Conservation (phyloP, 2,113 vertebrate species). For the Ginglymostoma cirratum region DNA sequence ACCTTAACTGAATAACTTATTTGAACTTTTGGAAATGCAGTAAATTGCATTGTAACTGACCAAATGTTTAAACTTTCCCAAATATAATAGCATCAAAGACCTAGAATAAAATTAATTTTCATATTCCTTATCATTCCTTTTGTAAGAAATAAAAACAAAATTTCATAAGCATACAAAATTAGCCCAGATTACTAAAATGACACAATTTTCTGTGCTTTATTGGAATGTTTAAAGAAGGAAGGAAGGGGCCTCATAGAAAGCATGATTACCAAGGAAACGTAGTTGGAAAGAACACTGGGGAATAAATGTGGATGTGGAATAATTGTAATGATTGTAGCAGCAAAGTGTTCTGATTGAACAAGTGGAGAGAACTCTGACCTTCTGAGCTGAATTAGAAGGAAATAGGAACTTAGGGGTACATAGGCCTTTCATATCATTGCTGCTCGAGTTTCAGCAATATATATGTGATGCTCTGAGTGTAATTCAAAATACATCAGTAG, state of each 20-base stretch:
- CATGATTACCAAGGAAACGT: constrained; percentile 37
- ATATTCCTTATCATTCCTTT: neutral
- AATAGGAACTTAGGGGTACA: constrained; percentile 45
- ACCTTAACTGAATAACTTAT: neutral
- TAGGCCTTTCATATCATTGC: constrained; percentile 39
- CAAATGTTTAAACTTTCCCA: neutral
- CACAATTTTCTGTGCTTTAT: constrained; percentile 43
- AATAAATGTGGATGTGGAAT: constrained; percentile 42
- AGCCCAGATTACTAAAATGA: neutral
- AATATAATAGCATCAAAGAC: neutral
- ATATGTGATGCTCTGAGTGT: neutral
- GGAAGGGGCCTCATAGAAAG: constrained; percentile 38
- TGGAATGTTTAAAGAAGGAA: constrained; percentile 41
- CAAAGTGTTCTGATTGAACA: constrained; percentile 47
- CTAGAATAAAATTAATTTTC: neutral
- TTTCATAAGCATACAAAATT: neutral
- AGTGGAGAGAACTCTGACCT: constrained; percentile 46
- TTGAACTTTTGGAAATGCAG: neutral
- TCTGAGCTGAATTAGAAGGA: constrained; percentile 44
- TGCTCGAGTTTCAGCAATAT: constrained; percentile 45
- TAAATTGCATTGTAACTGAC: neutral
- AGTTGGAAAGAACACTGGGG: constrained; percentile 37
- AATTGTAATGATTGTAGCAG: constrained; percentile 43
- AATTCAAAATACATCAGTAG: neutral
- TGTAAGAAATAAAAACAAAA: neutral